phyloP scores from a whole-genome alignment of 2,113 vertebrate species.

The Ameiurus melas region DNA sequence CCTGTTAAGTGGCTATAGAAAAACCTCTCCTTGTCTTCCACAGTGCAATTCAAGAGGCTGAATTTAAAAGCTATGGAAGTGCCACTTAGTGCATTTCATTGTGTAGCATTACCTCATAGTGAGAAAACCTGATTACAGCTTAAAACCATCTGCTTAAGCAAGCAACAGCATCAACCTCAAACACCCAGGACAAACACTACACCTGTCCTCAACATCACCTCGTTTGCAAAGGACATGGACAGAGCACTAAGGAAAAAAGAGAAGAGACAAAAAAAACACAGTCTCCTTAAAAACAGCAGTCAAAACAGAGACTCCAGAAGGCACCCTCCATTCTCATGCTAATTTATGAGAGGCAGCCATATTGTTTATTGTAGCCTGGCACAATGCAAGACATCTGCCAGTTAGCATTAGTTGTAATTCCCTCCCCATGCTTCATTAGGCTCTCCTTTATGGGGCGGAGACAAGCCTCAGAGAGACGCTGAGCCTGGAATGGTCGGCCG shows the following conservation, averaged over 20 bases:
- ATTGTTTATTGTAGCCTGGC: conserved; percentile 77
- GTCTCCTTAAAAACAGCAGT: conserved; percentile 63
- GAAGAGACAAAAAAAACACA: conserved; percentile 15
- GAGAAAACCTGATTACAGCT: conserved; percentile 12
- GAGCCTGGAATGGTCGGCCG: conserved; percentile 67
- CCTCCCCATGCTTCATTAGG: conserved; percentile 87
- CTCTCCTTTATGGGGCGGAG: conserved; percentile 80
- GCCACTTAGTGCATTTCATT: not conserved
- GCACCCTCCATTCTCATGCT: conserved; percentile 74
- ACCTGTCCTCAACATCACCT: conserved; percentile 60
- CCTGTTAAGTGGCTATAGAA: not conserved
- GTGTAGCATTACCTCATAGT: not conserved
- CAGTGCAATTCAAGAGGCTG: conserved; percentile 9
- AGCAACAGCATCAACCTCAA: conserved; percentile 23
- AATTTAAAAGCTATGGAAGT: conserved; percentile 24
- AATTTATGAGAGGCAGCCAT: conserved; percentile 75
- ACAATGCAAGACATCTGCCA: conserved; percentile 81
- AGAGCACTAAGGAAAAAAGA: conserved; percentile 47
- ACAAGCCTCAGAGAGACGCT: conserved; percentile 75
- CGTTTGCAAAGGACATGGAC: conserved; percentile 51
- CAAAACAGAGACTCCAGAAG: conserved; percentile 75
- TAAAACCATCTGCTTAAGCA: conserved; percentile 25
- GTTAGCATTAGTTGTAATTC: conserved; percentile 80
- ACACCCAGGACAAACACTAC: conserved; percentile 48
- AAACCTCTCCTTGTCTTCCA: not conserved